phyloP scores from a whole-genome alignment of 1,140 invertebrate genomes.

The Trachymyrmex cornetzi region DNA sequence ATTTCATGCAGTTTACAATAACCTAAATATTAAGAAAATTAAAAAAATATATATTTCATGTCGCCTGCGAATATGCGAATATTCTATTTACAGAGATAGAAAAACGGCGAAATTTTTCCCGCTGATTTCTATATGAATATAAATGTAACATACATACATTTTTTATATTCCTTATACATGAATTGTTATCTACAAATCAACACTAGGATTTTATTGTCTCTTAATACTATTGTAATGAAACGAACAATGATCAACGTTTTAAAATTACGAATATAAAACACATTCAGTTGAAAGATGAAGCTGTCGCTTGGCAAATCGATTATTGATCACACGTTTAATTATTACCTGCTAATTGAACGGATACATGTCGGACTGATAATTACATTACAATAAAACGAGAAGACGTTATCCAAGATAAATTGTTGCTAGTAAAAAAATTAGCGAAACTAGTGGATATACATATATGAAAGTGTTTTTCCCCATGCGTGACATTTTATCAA shows the following conservation, averaged over 20 bases:
- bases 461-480: slow-evolving; percentile 5
- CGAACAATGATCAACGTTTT: neutral
- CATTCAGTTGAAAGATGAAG: neutral
- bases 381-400: neutral
- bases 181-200: neutral
- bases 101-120: too few relatives aligned
- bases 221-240: neutral
- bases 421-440: neutral
- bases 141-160: too few relatives aligned
- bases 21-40: neutral
- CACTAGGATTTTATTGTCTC: neutral
- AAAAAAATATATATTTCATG: neutral
- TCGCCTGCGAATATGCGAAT: neutral
- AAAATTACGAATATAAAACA: too few relatives aligned
- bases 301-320: neutral
- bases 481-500: slow-evolving; percentile 54
- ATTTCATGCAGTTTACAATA: neutral
- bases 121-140: too few relatives aligned
- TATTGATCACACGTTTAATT: slow-evolving; percentile 33
- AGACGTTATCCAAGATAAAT: neutral
- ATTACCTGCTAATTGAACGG: neutral
- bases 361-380: neutral
- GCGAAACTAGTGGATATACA: neutral
- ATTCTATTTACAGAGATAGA: too few relatives aligned
- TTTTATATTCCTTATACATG: too few relatives aligned